Percentiles rank a stretch among this genome's conserved stretches.
Evolutionary conservation across 2,888 invertebrate species (phyloP).

Genomic region (Drosophila dives): DNA sequence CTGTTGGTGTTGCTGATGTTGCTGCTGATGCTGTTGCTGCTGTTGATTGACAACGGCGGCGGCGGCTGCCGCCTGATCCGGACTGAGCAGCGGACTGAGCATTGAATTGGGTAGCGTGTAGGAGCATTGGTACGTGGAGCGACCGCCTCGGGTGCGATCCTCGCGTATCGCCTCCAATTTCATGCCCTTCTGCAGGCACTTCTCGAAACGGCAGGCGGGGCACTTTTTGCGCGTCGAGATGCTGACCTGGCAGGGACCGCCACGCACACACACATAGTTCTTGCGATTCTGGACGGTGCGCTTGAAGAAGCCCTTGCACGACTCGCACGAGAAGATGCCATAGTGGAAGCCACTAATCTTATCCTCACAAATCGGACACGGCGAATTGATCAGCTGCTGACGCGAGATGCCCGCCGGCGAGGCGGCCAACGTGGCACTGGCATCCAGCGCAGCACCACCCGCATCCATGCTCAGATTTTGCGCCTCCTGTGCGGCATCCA

Average conservation of each 20-base stretch:
- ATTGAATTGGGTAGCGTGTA: constrained; percentile 92
- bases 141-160: constrained; percentile 96
- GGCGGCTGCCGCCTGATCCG: constrained; percentile 83
- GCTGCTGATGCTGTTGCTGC: constrained; percentile 62
- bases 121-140: constrained; percentile 98
- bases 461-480: constrained; percentile 81
- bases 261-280: constrained; percentile 96
- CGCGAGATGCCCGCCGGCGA: constrained; percentile 91
- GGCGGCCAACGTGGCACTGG: constrained; percentile 80
- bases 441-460: constrained; percentile 36
- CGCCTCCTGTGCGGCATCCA: constrained; percentile 65
- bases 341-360: constrained; percentile 99
- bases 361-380: constrained; percentile 97
- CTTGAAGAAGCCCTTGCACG: constrained; percentile 99
- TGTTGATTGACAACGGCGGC: constrained; percentile 58
- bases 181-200: constrained; percentile 98
- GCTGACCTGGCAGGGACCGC: constrained; percentile 96
- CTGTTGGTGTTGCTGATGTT: constrained; percentile 61
- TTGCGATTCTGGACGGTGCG: constrained; percentile 99
- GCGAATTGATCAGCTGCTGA: constrained; percentile 95
- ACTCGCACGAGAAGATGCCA: constrained; percentile 98
- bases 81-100: constrained; percentile 85
- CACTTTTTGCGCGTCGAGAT: constrained; percentile 98
- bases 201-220: constrained; percentile 98
- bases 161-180: constrained; percentile 98